Evolutionary conservation across 2,888 invertebrate genomes (phyloP), one percentile per base, ranked within the genome.

Genomic region (Syrphus vitripennis): DNA sequence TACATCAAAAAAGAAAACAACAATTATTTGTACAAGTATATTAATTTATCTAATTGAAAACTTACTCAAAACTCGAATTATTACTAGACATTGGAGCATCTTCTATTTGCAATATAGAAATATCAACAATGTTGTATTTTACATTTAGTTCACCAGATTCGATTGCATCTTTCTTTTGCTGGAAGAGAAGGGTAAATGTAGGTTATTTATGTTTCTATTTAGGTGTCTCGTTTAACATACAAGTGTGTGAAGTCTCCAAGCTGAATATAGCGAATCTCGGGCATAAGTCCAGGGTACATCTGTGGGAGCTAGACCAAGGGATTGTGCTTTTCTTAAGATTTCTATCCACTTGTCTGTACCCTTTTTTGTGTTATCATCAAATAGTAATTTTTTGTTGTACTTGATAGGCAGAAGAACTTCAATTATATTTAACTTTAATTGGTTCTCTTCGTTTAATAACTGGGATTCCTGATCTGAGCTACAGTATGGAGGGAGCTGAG

Each of bases 201-300:
- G 14, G 3, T 21, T 14, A 57, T 1, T 19, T 2, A 3, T n/a
- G n/a, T 2, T 61, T 61, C 1, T 31, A 21, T 40, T 12, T 61
- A 12, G 16, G 34, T 7, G n/a, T 14, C 7, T 48, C 14, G 1
- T 21, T 37, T 16, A 31, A 70, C 48, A 24, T 61, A 72, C 77
- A n/a, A 70, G 50, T 12, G 77, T 77, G 14, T 50, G 77, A 37
- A 40, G 42, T 40, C 59, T 69, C 77, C 77, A 77, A 19, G 21
- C 29, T 26, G 24, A 31, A 21, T 70, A 77, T 0, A 72, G 37
- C 14, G 70, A 70, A 77, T 77, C 77, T 14, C 70, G 70, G 3
- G 77, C 77, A 37, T 40, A 77, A 9, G 59, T 61, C 77, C 77
- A 77, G 19, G 48, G 16, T 4, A 31, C 50, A 42, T 31, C 55